Percentiles rank a stretch among this genome's conserved stretches.
Conservation (phyloP, 2,888 invertebrate genomes). For the Ormia ochracea region DNA sequence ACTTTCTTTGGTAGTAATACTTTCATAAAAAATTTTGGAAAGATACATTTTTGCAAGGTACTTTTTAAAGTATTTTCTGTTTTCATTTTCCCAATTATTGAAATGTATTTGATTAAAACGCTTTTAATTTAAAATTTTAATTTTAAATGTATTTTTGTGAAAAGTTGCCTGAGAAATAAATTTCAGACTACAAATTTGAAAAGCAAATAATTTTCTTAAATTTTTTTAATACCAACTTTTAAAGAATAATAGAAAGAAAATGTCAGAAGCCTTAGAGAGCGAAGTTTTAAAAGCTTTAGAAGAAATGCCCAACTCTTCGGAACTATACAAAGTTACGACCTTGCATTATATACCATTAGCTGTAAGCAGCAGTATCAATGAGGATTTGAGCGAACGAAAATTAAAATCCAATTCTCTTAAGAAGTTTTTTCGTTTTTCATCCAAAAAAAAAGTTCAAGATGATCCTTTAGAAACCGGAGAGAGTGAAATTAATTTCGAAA, state of each 20-base stretch:
- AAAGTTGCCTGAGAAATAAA: no score
- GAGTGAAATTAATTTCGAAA: background rate
- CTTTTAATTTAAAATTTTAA: no score
- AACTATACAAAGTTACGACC: slow-evolving; percentile 31
- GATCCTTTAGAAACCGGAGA: background rate
- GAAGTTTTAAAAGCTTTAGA: slow-evolving; percentile 41
- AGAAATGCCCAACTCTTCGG: slow-evolving; percentile 43
- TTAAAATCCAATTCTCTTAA: slow-evolving; percentile 67
- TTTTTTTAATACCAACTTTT: background rate
- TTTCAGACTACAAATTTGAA: background rate
- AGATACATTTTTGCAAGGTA: no score
- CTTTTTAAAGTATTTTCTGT: no score
- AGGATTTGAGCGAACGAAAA: slow-evolving; percentile 23
- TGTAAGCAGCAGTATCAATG: background rate
- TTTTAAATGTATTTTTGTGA: no score
- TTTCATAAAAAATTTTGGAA: no score
- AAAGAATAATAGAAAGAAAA: background rate
- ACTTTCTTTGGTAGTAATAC: no score
- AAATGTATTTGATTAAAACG: no score
- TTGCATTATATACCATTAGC: slow-evolving; percentile 47
- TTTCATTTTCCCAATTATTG: no score
- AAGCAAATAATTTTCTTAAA: slow-evolving; percentile 42
- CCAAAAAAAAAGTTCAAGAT: slow-evolving; percentile 55
- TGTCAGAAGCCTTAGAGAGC: slow-evolving; percentile 29
- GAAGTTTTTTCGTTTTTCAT: slow-evolving; percentile 69